These are phyloP conservation scores for Siniperca chuatsi DNA, from an alignment of 2,113 vertebrate species.

Conservation along the genomic window DNA sequence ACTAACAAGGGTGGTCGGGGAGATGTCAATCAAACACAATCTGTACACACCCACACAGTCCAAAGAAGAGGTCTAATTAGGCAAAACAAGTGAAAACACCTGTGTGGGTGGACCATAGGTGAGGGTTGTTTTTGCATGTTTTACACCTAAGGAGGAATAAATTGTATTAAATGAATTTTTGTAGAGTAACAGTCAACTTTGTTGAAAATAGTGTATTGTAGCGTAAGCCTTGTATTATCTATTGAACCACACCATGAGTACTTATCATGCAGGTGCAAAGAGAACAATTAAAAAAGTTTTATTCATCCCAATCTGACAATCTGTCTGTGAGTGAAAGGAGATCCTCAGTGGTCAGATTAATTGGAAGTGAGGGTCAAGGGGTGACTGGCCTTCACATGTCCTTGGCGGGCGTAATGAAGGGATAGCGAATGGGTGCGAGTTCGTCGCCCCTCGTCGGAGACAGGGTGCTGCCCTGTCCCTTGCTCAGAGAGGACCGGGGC, in stretches of 20 bases:
- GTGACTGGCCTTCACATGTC: conserved; percentile 78
- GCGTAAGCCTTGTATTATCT: not conserved
- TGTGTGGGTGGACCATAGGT: not conserved
- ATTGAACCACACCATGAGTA: not conserved
- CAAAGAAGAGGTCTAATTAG: not conserved
- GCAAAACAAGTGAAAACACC: not conserved
- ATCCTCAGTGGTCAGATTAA: conserved; percentile 63
- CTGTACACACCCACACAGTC: not conserved
- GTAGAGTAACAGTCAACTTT: not conserved
- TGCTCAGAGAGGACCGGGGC: conserved; percentile 76
- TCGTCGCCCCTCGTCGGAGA: conserved; percentile 64
- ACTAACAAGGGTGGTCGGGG: not conserved
- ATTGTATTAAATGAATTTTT: not conserved
- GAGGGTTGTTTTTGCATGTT: not conserved
- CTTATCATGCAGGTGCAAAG: not conserved
- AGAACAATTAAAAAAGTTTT: not conserved
- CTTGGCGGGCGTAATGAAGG: conserved; percentile 79
- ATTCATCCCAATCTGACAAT: conserved; percentile 30
- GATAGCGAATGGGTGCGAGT: conserved; percentile 73
- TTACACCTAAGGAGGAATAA: not conserved
- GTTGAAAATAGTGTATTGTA: not conserved
- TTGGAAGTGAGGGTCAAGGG: conserved; percentile 56
- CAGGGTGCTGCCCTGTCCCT: conserved; percentile 81
- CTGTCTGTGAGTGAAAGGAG: conserved; percentile 39
- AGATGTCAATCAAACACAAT: not conserved